These are phyloP conservation scores for Spheniscus mendiculus DNA, from an alignment of 2,113 vertebrate species.

Conservation along the genomic window DNA sequence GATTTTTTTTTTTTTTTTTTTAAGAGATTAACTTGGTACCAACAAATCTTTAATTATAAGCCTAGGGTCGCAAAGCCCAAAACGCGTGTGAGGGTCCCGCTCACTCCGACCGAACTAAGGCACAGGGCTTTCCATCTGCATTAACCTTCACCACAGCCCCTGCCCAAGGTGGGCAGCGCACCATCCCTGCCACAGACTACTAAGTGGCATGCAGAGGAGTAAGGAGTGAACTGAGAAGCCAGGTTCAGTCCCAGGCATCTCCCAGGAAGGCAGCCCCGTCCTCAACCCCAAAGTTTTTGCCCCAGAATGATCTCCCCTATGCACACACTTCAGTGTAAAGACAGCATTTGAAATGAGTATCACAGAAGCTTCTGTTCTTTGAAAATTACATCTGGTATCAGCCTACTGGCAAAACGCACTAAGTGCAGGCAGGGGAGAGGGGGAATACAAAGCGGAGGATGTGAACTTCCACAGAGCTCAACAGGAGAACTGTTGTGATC, in stretches of 20 bases:
- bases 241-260: background rate
- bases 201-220: background rate
- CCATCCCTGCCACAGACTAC: background rate
- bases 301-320: background rate
- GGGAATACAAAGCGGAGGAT: background rate
- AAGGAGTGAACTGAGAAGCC: background rate
- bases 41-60: background rate
- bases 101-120: background rate
- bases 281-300: background rate
- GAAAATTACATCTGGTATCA: background rate
- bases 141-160: background rate
- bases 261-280: background rate
- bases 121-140: background rate
- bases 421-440: background rate
- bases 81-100: background rate
- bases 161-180: background rate
- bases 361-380: conserved; percentile 4
- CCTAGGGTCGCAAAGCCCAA: background rate
- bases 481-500: background rate
- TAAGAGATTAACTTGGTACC: background rate
- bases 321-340: background rate
- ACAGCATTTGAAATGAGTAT: background rate
- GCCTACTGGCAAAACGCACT: background rate
- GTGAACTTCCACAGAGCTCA: conserved; percentile 7
- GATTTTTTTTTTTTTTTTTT: background rate